These are phyloP conservation scores for Asteroscopus sphinx DNA, from an alignment of 2,888 invertebrate species.

Conservation along the genomic window DNA sequence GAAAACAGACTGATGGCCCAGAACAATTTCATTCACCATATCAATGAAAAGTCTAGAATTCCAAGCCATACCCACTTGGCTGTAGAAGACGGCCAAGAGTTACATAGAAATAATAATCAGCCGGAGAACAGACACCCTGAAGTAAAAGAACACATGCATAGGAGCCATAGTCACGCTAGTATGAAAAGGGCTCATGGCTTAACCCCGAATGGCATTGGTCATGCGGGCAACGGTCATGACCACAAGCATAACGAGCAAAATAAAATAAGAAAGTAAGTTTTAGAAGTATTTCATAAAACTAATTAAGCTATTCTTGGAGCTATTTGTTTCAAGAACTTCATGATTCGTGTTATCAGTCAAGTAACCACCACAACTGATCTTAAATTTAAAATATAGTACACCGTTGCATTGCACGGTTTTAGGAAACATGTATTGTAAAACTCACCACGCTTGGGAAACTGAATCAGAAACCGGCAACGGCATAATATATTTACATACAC, in stretches of 20 bases:
- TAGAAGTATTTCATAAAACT: background rate
- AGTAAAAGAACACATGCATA: constrained; percentile 75
- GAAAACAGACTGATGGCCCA: constrained; percentile 87
- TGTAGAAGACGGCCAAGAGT: constrained; percentile 78
- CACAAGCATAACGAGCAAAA: constrained; percentile 73
- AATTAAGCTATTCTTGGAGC: too few relatives aligned
- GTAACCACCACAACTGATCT: too few relatives aligned
- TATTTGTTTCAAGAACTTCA: too few relatives aligned
- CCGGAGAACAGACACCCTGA: constrained; percentile 60
- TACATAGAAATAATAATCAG: constrained; percentile 61
- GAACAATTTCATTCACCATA: constrained; percentile 84
- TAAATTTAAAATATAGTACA: too few relatives aligned
- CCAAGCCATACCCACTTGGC: constrained; percentile 79
- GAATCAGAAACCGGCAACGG: too few relatives aligned
- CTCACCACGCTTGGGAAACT: too few relatives aligned
- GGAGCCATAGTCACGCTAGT: constrained; percentile 84
- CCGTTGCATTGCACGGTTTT: too few relatives aligned
- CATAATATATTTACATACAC: too few relatives aligned
- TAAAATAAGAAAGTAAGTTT: constrained; percentile 80
- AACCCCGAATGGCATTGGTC: constrained; percentile 80
- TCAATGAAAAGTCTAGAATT: constrained; percentile 82
- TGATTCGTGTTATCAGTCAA: too few relatives aligned
- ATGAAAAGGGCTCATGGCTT: constrained; percentile 80
- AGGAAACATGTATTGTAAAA: too few relatives aligned
- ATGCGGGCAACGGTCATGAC: constrained; percentile 76